Evolutionary conservation across 2,113 vertebrate genomes (phyloP), one percentile per base, ranked within the genome.

Genomic region (Neotragus pygmaeus): DNA sequence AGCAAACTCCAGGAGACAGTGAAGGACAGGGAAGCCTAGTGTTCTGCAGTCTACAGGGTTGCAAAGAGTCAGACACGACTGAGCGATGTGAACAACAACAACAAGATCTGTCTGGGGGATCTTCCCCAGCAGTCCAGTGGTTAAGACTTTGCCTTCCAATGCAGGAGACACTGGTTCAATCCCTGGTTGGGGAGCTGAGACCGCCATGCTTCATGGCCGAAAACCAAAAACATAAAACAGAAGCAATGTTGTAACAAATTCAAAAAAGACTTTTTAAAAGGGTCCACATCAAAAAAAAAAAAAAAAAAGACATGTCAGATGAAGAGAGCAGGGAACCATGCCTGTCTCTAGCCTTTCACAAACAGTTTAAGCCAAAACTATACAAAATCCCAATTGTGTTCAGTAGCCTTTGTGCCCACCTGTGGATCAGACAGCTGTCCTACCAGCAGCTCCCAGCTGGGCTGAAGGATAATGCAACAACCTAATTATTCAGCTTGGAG

Each of bases 161-260:
- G 70, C 36, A 25, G 21, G 36, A 21, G 21, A 36, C 36, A 36
- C n/a, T 36, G 19, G 9, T 70, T 70, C n/a, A 36, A 36, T 23
- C n/a, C 64, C n/a, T 70, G 17, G 19, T 23, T 36, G 64, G n/a
- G 64, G 9, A 36, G n/a, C n/a, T 70, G 19, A 70, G 64, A 36
- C 2, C 0, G 4, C n/a, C 0, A 0, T 36, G n/a, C n/a, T 36
- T 70, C n/a, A 70, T 21, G 19, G n/a, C 64, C 2, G 2, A 70
- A 36, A 70, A 70, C n/a, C 0, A 0, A 70, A 70, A 70, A 23
- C 64, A 23, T 36, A 36, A 36, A 70, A 70, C 64, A 70, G n/a
- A 70, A 70, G 64, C n/a, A 36, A 6, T 70, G n/a, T 11, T 70
- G 64, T 36, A 36, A 70, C 64, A 70, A 70, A 70, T 36, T 70